Evolutionary conservation across 1,140 invertebrate genomes (phyloP).

Genomic region (Drosophila kanapiae): DNA sequence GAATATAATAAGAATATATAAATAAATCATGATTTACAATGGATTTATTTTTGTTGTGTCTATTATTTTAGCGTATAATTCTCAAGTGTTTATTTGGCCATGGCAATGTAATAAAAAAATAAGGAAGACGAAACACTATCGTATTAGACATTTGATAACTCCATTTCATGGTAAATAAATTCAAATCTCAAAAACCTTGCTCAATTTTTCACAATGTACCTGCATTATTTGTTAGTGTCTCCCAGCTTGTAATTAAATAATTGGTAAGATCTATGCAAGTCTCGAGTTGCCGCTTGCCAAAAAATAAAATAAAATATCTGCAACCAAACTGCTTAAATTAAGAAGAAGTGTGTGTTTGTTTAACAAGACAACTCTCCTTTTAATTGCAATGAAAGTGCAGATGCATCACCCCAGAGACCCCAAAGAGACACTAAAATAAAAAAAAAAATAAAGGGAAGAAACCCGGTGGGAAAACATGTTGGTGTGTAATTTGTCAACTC

Average conservation of each 20-base stretch:
- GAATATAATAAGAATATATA: too few relatives aligned
- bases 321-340: slow-evolving; percentile 14
- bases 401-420: slow-evolving; percentile 10
- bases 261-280: slow-evolving; percentile 63
- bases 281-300: slow-evolving; percentile 16
- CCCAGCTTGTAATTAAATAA: slow-evolving; percentile 66
- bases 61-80: too few relatives aligned
- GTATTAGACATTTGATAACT: too few relatives aligned
- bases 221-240: slow-evolving; percentile 12
- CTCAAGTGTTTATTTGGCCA: too few relatives aligned
- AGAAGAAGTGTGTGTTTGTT: neutral
- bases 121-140: too few relatives aligned
- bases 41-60: too few relatives aligned
- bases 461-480: slow-evolving; percentile 39
- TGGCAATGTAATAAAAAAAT: neutral
- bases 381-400: slow-evolving; percentile 73
- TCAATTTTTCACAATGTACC: neutral
- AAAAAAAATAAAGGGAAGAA: neutral
- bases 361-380: slow-evolving; percentile 61
- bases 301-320: slow-evolving; percentile 8
- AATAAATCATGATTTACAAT: too few relatives aligned
- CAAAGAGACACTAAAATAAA: neutral
- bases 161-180: too few relatives aligned
- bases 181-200: too few relatives aligned
- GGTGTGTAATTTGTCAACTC: slow-evolving; percentile 39